Evolutionary conservation across 1,140 invertebrate species (phyloP), one percentile per base, ranked within the genome.

Genomic region (Heliconius nattereri): DNA sequence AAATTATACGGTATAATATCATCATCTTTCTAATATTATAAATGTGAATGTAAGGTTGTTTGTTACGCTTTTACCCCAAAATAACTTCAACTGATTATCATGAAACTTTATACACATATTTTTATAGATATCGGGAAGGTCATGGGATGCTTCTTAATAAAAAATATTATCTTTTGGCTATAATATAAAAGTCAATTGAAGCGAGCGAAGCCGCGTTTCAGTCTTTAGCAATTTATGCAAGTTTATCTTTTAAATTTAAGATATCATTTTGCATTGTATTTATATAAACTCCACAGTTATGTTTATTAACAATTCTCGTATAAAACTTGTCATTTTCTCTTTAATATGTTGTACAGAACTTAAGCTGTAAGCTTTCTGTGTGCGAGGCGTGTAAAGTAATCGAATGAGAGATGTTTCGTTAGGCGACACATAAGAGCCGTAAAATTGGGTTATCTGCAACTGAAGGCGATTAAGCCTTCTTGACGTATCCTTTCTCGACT

Each of bases 401-500:
- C 80, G 83, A 78, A 81, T 80, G 78, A 84, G 80, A 79, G 75
- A 78, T 81, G 80, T 81, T 81, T 78, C 77, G 73, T 83, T 77
- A 83, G 76, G 52, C 79, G 77, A 80, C 79, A 81, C 78, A 81
- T 80, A 81, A 83, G 75, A 84, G 80, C 80, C 70, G 83, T 84
- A 81, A 84, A 84, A 84, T 84, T 84, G 83, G 80, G 80, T 84
- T 84, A 84, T 84, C 78, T 78, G 76, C 77, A 81, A 79, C 77
- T 83, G 78, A 84, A 84, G 78, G 78, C 78, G 80, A 84, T 81
- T 81, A 84, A 79, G 80, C 81, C 75, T 75, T 77, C 78, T 80
- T 80, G 81, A 78, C 81, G 78, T 79, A 60, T 76, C 78, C 71
- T 79, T 80, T 83, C 73, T 60, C 78, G 81, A 77, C 73, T 78